phyloP scores from a whole-genome alignment of 1,140 invertebrate species.

The Arion vulgaris region DNA sequence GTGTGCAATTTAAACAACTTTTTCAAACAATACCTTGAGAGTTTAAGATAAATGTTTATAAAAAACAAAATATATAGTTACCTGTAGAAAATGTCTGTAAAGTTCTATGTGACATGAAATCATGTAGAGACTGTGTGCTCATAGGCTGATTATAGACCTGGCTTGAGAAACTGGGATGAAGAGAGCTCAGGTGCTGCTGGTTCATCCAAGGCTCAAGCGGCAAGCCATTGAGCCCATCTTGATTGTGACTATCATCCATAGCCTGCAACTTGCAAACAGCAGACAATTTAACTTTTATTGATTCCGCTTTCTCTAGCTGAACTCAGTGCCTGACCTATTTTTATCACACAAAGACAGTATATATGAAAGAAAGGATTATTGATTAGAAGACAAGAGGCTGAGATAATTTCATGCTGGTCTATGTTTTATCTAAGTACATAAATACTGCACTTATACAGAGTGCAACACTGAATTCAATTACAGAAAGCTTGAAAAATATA shows the following conservation, averaged over 20 bases:
- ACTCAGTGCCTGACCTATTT: not conserved
- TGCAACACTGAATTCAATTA: too few relatives aligned
- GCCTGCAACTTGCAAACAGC: constrained; percentile 12
- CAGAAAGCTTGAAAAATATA: too few relatives aligned
- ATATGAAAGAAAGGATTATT: not conserved
- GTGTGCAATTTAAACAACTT: too few relatives aligned
- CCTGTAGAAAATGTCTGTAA: constrained; percentile 7
- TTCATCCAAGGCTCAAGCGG: constrained; percentile 26
- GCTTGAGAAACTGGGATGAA: not conserved
- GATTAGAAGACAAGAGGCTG: not conserved
- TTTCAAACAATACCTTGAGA: too few relatives aligned
- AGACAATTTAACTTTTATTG: constrained; percentile 11
- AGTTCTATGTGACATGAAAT: not conserved
- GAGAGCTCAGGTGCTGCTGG: constrained; percentile 8
- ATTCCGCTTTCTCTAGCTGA: not conserved
- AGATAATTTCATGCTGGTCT: not conserved
- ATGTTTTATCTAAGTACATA: not conserved
- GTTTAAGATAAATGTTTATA: not conserved
- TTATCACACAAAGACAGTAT: not conserved
- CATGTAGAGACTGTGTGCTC: not conserved
- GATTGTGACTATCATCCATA: constrained; percentile 26
- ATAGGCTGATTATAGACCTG: constrained; percentile 2
- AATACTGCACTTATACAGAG: too few relatives aligned
- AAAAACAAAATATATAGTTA: not conserved
- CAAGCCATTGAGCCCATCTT: constrained; percentile 26